phyloP scores from a whole-genome alignment of 2,113 vertebrate species.

The Otocyon megalotis region DNA sequence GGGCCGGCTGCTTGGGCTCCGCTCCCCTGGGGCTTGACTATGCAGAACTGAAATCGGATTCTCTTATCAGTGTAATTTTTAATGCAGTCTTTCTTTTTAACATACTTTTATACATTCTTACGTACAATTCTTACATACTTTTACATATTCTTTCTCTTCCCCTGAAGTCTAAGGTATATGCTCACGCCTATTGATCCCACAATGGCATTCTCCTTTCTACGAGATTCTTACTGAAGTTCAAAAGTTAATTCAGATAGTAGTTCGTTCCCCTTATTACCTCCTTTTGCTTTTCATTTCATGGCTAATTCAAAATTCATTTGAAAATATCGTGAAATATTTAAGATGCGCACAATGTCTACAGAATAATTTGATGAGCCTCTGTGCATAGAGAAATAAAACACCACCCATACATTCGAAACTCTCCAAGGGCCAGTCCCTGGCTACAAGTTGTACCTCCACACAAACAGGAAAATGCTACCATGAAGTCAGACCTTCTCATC shows the following conservation, averaged over 20 bases:
- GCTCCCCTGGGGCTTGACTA: background rate
- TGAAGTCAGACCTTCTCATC: background rate
- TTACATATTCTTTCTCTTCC: background rate
- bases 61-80: background rate
- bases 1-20: background rate
- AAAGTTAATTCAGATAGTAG: slow-evolving; percentile 18
- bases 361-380: background rate
- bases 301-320: slow-evolving; percentile 26
- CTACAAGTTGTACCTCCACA: background rate
- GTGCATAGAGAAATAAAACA: background rate
- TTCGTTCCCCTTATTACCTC: background rate
- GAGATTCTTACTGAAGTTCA: background rate
- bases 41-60: background rate
- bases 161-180: background rate
- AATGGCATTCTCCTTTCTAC: slow-evolving; percentile 4
- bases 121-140: background rate
- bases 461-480: accelerated
- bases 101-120: background rate
- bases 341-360: background rate
- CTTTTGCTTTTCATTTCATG: background rate
- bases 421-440: background rate
- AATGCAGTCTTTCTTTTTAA: background rate
- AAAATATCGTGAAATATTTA: slow-evolving; percentile 23
- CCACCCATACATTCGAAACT: accelerated
- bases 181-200: background rate